Percentiles rank a stretch among this genome's conserved stretches.
Evolutionary conservation across 2,113 vertebrate genomes (phyloP).

Genomic region (Phasianus colchicus): DNA sequence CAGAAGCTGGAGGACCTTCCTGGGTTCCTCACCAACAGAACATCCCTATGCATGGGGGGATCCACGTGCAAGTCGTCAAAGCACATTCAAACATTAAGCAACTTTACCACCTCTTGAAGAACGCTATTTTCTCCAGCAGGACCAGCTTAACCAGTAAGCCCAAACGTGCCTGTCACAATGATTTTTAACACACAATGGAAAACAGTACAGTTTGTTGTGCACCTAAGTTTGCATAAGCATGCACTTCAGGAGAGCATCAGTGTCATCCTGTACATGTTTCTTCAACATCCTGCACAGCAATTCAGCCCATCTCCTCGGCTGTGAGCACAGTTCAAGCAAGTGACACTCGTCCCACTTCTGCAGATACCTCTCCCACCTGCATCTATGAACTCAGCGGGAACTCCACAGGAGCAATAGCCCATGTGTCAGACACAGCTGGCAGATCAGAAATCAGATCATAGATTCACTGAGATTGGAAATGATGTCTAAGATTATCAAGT

Average conservation of each 20-base stretch:
- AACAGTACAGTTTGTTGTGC: neutral
- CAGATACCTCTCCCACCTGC: neutral
- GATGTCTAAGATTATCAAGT: too few species aligned
- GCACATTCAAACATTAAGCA: neutral
- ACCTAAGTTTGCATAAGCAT: neutral
- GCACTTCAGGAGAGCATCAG: neutral
- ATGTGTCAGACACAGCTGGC: accelerated
- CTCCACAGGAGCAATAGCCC: neutral
- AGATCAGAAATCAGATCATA: neutral
- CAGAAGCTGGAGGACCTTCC: neutral
- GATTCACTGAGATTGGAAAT: too few species aligned
- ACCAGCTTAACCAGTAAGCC: neutral
- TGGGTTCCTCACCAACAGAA: neutral
- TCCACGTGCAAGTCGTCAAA: neutral
- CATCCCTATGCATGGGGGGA: neutral
- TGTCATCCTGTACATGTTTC: neutral
- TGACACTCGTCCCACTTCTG: neutral
- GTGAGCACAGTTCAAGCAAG: neutral
- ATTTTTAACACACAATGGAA: neutral
- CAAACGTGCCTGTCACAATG: neutral
- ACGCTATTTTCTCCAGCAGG: neutral
- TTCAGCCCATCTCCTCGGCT: accelerated
- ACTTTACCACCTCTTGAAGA: neutral
- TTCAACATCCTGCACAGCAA: neutral
- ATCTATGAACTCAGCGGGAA: neutral